phyloP scores from a whole-genome alignment of 1,140 invertebrate species.

The Drosophila paulistorum region DNA sequence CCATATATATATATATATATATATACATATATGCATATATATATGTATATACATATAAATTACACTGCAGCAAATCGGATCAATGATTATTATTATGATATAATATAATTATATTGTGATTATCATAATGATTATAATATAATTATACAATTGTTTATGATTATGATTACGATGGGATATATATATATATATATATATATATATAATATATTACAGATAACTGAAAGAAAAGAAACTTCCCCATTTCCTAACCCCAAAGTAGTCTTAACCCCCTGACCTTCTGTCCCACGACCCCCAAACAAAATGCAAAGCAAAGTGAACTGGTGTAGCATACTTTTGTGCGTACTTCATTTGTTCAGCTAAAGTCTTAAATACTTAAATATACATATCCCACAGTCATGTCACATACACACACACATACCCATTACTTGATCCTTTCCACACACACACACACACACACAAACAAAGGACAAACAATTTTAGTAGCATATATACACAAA shows the following conservation, averaged over 20 bases:
- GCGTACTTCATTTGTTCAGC: constrained; percentile 27
- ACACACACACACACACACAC: neutral
- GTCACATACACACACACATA: constrained; percentile 6
- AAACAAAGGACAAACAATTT: neutral
- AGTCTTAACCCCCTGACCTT: neutral
- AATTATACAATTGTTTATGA: constrained; percentile 5
- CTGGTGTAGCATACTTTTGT: constrained; percentile 63
- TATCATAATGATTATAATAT: neutral
- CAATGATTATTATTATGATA: constrained; percentile 2
- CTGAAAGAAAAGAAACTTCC: too few species aligned
- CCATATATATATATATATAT: too few species aligned
- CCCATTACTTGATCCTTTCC: constrained; percentile 4
- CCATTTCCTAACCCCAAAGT: neutral
- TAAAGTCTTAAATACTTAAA: constrained; percentile 22
- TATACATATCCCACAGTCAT: constrained; percentile 48
- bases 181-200: neutral
- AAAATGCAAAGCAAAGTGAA: constrained; percentile 60
- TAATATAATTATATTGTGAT: constrained; percentile 13
- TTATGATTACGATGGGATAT: constrained; percentile 13
- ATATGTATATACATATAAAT: too few species aligned
- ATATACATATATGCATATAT: too few species aligned
- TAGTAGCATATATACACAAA: constrained; percentile 27
- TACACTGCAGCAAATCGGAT: constrained; percentile 1
- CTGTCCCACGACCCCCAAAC: neutral
- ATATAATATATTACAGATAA: too few species aligned